Evolutionary conservation across 2,888 invertebrate species (phyloP), one percentile per base, ranked within the genome.

Genomic region (Drosophila cognata): DNA sequence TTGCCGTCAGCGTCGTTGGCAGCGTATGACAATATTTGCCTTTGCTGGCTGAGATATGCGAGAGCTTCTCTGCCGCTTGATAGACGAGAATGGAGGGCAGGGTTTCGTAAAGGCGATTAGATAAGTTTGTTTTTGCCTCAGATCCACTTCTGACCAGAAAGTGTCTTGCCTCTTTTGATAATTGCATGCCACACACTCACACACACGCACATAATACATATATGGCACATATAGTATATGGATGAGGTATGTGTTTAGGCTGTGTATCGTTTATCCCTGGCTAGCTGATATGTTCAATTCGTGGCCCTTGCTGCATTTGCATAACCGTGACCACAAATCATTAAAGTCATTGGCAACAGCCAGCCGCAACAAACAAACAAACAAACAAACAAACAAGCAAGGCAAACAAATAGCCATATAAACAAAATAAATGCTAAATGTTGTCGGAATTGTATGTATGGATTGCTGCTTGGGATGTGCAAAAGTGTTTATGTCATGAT

Each of bases 21-120:
- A 84, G 72, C 80, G 74, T 82, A 60, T 58, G 82, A 71, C 78
- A 84, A 84, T 84, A 87, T 84, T 84, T 84, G 80, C 71, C 57
- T 63, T 67, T 57, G 33, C 57, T 33, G 18, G 33, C 67, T 25
- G 18, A 38, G 57, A 52, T 69, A 58, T 56, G 21, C 51, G 29
- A 46, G 11, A 4, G 43, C 2, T 6, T 13, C 55, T 28, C 31
- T 21, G 31, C 55, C 48, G 18, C 16, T 25, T 57, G 16, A 7
- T 11, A 8, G 41, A 10, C 16, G 53, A 62, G 8, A 16, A 21
- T 10, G 35, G n/a, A 29, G 21, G 25, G 35, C 38, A 46, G 13
- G 36, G 46, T 33, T 53, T 31, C 28, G 11, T 18, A n/a, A 50
- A 56, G 33, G 33, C 65, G 67, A 67, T 67, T 65, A 67, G 65